phyloP scores from a whole-genome alignment of 2,113 vertebrate genomes.

The Pontoporia blainvillei region DNA sequence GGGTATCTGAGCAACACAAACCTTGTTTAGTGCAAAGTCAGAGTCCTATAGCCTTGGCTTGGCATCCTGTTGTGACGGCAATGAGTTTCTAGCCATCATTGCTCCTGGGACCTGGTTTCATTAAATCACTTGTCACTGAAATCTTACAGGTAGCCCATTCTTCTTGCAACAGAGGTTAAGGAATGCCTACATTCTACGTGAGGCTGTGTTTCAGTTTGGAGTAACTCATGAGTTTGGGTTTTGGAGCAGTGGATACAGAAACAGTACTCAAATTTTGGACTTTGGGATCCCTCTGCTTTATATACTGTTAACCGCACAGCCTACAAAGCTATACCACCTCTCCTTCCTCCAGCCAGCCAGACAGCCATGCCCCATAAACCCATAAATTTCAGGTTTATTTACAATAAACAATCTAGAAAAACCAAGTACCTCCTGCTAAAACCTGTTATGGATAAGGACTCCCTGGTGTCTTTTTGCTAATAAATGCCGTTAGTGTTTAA shows the following conservation, averaged over 20 bases:
- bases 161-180: not conserved
- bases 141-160: not conserved
- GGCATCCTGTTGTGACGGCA: not conserved
- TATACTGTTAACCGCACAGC: not conserved
- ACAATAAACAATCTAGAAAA: not conserved
- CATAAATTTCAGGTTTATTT: slow-evolving; percentile 5
- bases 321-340: not conserved
- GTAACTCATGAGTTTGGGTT: not conserved
- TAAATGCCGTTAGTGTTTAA: slow-evolving; percentile 18
- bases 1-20: not conserved
- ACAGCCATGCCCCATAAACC: not conserved
- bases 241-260: not conserved
- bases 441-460: not conserved
- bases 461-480: not conserved
- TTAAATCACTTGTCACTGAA: not conserved
- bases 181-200: not conserved
- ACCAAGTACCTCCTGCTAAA: not conserved
- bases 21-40: not conserved
- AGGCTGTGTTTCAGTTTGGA: not conserved
- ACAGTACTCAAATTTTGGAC: not conserved
- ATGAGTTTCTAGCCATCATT: not conserved
- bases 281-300: not conserved
- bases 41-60: not conserved
- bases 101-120: not conserved
- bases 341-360: not conserved